Conservation (phyloP, 2,797 vertebrate genomes). For the Periophthalmus magnuspinnatus region DNA sequence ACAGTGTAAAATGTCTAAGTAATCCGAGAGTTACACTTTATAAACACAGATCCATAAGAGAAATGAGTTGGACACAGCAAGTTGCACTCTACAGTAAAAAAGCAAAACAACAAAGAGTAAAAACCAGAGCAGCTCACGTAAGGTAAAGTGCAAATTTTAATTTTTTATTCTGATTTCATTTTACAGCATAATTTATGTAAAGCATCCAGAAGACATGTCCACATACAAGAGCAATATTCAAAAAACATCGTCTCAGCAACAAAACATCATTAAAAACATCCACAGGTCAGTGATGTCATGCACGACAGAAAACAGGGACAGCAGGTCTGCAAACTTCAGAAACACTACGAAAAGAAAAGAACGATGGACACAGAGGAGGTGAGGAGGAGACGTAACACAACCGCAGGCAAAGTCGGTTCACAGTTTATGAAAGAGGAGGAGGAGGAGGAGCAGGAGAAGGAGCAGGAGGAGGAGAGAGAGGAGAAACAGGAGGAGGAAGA, state of each 20-base stretch:
- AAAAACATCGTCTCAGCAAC: constrained; percentile 99
- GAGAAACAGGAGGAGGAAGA: constrained; percentile 70
- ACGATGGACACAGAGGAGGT: constrained; percentile 63
- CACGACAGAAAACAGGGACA: constrained; percentile 93
- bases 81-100: too few species aligned
- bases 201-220: constrained; percentile 99
- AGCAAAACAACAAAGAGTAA: too few species aligned
- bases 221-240: constrained; percentile 99
- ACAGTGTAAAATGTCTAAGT: neutral
- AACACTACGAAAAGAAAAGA: constrained; percentile 68
- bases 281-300: constrained; percentile 99
- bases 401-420: constrained; percentile 71
- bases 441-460: constrained; percentile 71
- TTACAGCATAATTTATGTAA: constrained; percentile 99
- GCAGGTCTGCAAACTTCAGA: neutral
- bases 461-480: constrained; percentile 68
- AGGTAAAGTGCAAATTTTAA: constrained; percentile 75
- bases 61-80: too few species aligned
- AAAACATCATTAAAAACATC: constrained; percentile 98
- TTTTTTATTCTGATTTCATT: constrained; percentile 96
- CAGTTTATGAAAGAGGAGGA: constrained; percentile 65
- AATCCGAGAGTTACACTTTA: too few species aligned
- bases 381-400: constrained; percentile 75
- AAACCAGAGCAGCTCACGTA: constrained; percentile 40
- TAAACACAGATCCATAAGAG: too few species aligned